Conservation (phyloP, 2,113 vertebrate species). For the Dromas ardeola region DNA sequence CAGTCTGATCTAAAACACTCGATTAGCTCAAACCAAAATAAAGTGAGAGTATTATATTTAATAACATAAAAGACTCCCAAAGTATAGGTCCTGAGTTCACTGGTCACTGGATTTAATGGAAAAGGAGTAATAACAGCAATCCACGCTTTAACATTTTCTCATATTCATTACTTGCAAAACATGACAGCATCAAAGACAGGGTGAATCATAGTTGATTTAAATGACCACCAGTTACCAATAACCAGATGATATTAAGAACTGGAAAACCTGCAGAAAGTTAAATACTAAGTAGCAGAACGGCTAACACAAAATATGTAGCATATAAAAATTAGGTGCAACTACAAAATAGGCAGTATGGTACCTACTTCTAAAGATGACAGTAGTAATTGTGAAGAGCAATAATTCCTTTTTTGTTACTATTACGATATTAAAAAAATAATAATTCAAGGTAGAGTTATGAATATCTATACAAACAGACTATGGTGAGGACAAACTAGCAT, state of each 20-base stretch:
- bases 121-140: neutral
- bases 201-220: neutral
- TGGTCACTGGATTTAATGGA: neutral
- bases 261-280: neutral
- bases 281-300: neutral
- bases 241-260: neutral
- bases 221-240: neutral
- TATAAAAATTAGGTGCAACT: neutral
- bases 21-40: neutral
- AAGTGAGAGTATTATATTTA: neutral
- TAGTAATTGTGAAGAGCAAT: neutral
- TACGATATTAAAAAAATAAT: neutral
- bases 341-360: neutral
- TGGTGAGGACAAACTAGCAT: accelerated
- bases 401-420: neutral
- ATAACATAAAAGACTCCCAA: neutral
- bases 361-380: neutral
- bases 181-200: neutral
- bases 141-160: neutral
- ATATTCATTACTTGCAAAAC: neutral
- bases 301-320: neutral
- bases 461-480: neutral
- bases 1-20: neutral
- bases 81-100: neutral
- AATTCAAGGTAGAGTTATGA: neutral